A percentile compares a stretch with the other conserved stretches of the same genome.
Conservation (phyloP, 2,113 vertebrate species). For the Polypterus senegalus region DNA sequence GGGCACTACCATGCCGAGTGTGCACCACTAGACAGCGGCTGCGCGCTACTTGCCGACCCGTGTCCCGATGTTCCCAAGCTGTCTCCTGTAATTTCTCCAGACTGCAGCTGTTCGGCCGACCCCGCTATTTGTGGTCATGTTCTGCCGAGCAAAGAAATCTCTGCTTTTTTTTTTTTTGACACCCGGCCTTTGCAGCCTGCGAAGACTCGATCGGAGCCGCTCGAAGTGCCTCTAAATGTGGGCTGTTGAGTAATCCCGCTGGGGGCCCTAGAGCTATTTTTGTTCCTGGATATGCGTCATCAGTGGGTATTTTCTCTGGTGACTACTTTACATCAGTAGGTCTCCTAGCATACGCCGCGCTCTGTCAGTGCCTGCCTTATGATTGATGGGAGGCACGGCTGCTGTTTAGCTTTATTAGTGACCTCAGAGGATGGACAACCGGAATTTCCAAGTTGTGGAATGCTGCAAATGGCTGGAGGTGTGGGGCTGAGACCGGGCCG, state of each 20-base stretch:
- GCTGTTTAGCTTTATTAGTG: conserved; percentile 52
- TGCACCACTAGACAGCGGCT: conserved; percentile 6
- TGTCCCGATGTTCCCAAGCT: too few relatives aligned
- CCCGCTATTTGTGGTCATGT: conserved; percentile 49
- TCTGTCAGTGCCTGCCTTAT: conserved; percentile 72
- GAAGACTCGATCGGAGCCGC: conserved; percentile 19
- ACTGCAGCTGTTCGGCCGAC: conserved; percentile 41
- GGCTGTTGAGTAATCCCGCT: conserved; percentile 83
- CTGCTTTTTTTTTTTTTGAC: conserved; percentile 25
- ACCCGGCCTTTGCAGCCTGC: too few relatives aligned
- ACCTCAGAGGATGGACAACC: conserved; percentile 62
- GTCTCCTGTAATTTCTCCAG: conserved; percentile 22
- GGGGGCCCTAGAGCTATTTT: conserved; percentile 92
- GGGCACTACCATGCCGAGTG: background rate
- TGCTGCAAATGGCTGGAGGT: conserved; percentile 66
- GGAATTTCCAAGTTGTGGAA: conserved; percentile 67
- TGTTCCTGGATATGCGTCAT: conserved; percentile 98
- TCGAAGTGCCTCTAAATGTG: conserved; percentile 80
- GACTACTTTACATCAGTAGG: conserved; percentile 96
- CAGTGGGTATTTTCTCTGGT: conserved; percentile 99
- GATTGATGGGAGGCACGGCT: conserved; percentile 76
- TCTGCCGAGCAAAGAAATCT: conserved; percentile 45
- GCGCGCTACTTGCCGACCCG: too few relatives aligned
- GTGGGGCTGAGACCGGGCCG: conserved; percentile 43
- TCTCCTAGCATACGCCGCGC: conserved; percentile 76